phyloP scores from a whole-genome alignment of 1,140 invertebrate genomes.

The Venustaconcha ellipsiformis region DNA sequence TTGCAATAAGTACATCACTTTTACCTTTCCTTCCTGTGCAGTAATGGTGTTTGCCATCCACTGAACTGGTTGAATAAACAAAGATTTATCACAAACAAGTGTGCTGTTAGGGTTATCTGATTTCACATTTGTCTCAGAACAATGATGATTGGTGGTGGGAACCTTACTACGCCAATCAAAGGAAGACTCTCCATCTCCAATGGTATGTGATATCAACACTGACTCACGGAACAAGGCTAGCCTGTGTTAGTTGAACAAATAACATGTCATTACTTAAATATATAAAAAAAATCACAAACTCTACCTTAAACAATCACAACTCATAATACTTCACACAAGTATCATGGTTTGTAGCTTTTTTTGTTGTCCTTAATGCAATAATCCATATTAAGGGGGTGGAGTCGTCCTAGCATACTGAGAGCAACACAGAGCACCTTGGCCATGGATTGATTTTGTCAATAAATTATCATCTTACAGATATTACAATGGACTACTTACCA shows the following conservation, averaged over 20 bases:
- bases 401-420: no score
- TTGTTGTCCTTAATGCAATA: no score
- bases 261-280: no score
- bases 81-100: slow-evolving; percentile 42
- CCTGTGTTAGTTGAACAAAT: slow-evolving; percentile 28
- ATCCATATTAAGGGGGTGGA: no score
- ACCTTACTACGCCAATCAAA: slow-evolving; percentile 56
- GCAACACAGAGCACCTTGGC: no score
- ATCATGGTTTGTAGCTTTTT: no score
- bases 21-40: slow-evolving; percentile 53
- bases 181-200: slow-evolving; percentile 49
- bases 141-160: slow-evolving; percentile 35
- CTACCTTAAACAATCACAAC: no score
- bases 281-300: no score
- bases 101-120: neutral
- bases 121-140: slow-evolving; percentile 9
- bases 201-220: slow-evolving; percentile 36
- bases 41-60: slow-evolving; percentile 55
- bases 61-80: slow-evolving; percentile 57
- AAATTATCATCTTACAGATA: no score
- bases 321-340: no score
- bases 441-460: no score
- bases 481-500: no score
- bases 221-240: slow-evolving; percentile 40
- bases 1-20: neutral